phyloP scores from a whole-genome alignment of 2,888 invertebrate genomes.

The Microctonus aethiopoides region DNA sequence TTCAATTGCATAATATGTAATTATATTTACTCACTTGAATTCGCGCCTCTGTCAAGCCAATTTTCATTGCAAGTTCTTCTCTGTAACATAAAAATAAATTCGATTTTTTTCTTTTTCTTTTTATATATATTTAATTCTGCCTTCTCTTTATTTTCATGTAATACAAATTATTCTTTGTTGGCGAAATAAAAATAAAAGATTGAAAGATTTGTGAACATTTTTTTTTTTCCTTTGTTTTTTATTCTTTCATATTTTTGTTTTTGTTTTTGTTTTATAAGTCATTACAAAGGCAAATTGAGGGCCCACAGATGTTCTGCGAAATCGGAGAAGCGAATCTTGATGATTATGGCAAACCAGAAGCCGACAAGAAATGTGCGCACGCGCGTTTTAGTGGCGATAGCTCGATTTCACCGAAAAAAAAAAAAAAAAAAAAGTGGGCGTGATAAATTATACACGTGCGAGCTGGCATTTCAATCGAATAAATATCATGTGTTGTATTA shows the following conservation, averaged over 20 bases:
- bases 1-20: not conserved
- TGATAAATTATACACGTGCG: constrained; percentile 35
- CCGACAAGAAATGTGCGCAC: constrained; percentile 29
- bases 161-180: too few species aligned
- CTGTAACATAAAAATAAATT: constrained; percentile 73
- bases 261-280: constrained; percentile 38
- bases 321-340: constrained; percentile 59
- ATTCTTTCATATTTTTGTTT: not conserved
- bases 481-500: constrained; percentile 2
- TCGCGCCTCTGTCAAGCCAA: constrained; percentile 92
- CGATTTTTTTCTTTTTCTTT: not conserved
- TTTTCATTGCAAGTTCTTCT: constrained; percentile 94
- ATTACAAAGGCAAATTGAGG: constrained; percentile 61
- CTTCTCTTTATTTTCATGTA: too few species aligned
- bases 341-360: constrained; percentile 60
- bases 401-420: not conserved
- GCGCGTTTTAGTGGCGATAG: constrained; percentile 23
- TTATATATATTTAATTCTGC: constrained; percentile 11
- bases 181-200: too few species aligned
- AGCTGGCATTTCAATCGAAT: constrained; percentile 9
- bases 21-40: constrained; percentile 81
- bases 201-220: too few species aligned
- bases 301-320: constrained; percentile 62
- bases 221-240: not conserved
- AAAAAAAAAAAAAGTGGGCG: not conserved